Base-by-base conservation (phyloP, 2,797 vertebrate species). In the Chiroxiphia lanceolata region DNA sequence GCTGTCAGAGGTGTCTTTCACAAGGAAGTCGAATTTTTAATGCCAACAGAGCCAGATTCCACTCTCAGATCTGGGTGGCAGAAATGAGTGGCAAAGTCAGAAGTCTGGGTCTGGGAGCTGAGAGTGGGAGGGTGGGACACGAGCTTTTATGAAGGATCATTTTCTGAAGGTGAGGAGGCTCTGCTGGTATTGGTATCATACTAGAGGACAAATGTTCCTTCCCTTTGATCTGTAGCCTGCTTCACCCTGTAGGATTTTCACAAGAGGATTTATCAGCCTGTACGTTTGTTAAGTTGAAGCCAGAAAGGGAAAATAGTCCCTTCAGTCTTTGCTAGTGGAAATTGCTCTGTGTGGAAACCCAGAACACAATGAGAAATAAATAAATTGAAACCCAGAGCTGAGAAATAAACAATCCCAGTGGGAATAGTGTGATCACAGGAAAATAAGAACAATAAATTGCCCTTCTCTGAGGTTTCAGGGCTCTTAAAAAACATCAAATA, bases 361-460 rank as follows among this genome's bases (percentile, higher is more conserved):
- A 89, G 92, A 69, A 72, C 89, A 96, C 95, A 96, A 96, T 94
- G 93, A 92, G 89, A 94, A 95, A 96, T 87, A 97, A 96, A 96
- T 97, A 96, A 96, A 96, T 96, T 97, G 96, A 97, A 96, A 92
- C 92, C 53, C 93, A 85, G 94, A 90, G 96, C 96, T 94, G 90
- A 96, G 94, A 97, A 97, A 96, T 96, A 96, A 96, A 96, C 93
- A 95, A 95, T 96, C 94, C 95, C 94, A 78, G 44, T 96, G 93
- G 96, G 92, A 95, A 92, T 83, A 85, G 88, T 89, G 78, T 91
- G 94, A 97, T 96, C 95, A 94, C 83, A 95, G 89, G 84, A 95
- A 96, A 97, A 91, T 94, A 95, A 95, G 90, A 95, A 89, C 95
- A 89, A 95, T 83, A 90, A 96, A 96, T 95, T 96, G 94, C 93